Conservation (phyloP, 2,797 vertebrate genomes). For the Eurystomus glaucurus region DNA sequence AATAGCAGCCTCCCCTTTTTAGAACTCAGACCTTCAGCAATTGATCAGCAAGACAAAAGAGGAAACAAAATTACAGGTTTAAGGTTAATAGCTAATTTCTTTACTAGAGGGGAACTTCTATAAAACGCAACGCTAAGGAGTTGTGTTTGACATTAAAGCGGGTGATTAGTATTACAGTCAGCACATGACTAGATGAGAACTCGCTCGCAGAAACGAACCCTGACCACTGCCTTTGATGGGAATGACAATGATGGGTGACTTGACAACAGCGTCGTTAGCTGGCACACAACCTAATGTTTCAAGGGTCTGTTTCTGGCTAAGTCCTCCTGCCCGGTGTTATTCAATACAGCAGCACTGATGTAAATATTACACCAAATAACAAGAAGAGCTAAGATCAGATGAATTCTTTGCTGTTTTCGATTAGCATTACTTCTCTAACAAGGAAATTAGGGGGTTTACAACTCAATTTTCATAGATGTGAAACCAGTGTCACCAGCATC, state of each 20-base stretch:
- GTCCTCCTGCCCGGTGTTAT: neutral
- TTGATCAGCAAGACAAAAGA: neutral
- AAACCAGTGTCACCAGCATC: neutral
- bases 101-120: neutral
- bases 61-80: constrained; percentile 13
- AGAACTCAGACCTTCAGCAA: neutral
- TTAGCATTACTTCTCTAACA: neutral
- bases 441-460: neutral
- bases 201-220: constrained; percentile 18
- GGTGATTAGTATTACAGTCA: constrained; percentile 2
- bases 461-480: neutral
- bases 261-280: neutral
- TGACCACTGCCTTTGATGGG: constrained; percentile 20
- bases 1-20: neutral
- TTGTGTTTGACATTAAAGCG: neutral
- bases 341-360: neutral
- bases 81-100: constrained; percentile 53
- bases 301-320: neutral
- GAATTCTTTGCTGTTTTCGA: neutral
- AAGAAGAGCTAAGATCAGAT: neutral
- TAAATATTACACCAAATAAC: neutral
- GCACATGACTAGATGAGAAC: neutral
- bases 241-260: neutral
- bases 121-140: neutral
- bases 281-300: neutral